Base-by-base conservation (phyloP, 1,140 invertebrate species). In the Macrobrachium nipponense region DNA sequence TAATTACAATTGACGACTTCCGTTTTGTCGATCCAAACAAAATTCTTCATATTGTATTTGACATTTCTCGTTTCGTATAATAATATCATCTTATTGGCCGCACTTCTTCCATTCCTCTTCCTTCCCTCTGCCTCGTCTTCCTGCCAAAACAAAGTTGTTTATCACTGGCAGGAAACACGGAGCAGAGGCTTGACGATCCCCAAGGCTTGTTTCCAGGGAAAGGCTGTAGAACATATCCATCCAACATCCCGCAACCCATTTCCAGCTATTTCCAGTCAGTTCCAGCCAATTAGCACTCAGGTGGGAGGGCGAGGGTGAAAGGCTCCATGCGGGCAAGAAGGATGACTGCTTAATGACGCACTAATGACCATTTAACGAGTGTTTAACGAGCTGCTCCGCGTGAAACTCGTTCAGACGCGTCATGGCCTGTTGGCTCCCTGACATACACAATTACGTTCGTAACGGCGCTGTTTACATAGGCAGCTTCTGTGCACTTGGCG, bases 281-380 rank as follows among this genome's bases (percentile, higher is more conserved):
- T 86, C 83, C 76, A 80, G 76, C 83, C 83, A 86, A 86, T 86
- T 86, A 86, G 83, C 66, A 64, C 77, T 64, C 83, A 86, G 83
- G 83, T 86, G 77, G 83, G 83, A 80, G 83, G 83, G 83, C 83
- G 83, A 80, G 72, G 83, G 83, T 51, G 51, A 77, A 72, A 66
- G 83, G 66, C 83, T 60, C 62, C 77, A 79, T 79, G 76, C 83
- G 83, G 83, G 83, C 83, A 70, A 79, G 83, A 80, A 77, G 83
- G 83, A 80, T 86, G 83, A 86, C 83, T 86, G 83, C 83, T 80
- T 86, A 86, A 86, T 86, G 83, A 86, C 83, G 83, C 76, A 60
- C 76, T 86, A 86, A 86, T 86, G 83, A 86, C 83, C 83, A 86
- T 86, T 86, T 86, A 86, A 86, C 83, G 83, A 86, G 83, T 86